Evolutionary conservation across 2,888 invertebrate species (phyloP), one percentile per base, ranked within the genome.

Genomic region (Limnephilus lunatus): DNA sequence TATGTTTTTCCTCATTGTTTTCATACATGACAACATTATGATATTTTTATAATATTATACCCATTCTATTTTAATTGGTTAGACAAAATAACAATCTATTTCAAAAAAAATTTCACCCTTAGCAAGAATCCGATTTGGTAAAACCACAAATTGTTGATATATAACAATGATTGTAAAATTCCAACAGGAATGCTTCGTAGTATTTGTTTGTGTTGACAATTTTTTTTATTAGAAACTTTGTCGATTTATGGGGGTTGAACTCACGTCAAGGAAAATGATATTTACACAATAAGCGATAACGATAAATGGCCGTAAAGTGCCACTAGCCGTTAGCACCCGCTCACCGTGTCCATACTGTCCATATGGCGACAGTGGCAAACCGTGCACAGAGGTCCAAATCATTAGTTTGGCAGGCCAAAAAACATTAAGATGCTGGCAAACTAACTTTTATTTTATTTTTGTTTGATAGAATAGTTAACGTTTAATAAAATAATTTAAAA

Each of bases 211-310:
- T 25, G 68, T 68, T 68, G 7, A 7, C 68, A 68, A 68, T n/a
- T n/a, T n/a, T n/a, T 9, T 25, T 68, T 19, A 68, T 68, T 68
- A 19, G 68, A 68, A n/a, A 68, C 68, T 19, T 68, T 68, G 68
- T 68, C 68, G 68, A 68, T 68, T 25, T 68, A n/a, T 68, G 68
- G 25, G n/a, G 68, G 9, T 68, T 68, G 68, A 68, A 25, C 25
- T n/a, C 25, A 68, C 9, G 68, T 68, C 25, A 68, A 68, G 68
- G 68, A 68, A n/a, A 25, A 68, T 68, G 25, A 68, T 68, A 68
- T 68, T 68, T 68, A 83, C 35, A 83, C 83, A 35, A 83, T 83
- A 83, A 83, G 83, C 83, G 19, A 32, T 83, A 83, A 83, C 83
- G 35, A 35, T 32, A 32, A 83, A 83, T 32, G 11, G 35, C 35